phyloP scores from a whole-genome alignment of 1,140 invertebrate genomes.

The Sycophaga agraensis region DNA sequence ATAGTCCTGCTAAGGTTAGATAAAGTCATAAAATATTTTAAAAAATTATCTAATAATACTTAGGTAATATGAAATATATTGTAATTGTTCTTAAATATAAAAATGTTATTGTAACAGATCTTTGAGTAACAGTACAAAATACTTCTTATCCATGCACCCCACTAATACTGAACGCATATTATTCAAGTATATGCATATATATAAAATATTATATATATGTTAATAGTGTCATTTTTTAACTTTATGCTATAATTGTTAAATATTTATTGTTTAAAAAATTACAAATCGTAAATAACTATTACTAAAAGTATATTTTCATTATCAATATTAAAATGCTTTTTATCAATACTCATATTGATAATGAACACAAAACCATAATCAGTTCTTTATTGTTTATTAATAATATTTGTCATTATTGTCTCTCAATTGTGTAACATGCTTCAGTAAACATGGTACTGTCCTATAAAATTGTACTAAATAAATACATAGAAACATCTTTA shows the following conservation, averaged over 20 bases:
- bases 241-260: neutral
- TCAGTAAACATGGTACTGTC: neutral
- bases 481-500: slow-evolving; percentile 3
- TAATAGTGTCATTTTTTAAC: neutral
- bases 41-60: slow-evolving; percentile 20
- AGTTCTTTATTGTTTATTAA: slow-evolving; percentile 19
- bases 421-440: slow-evolving; percentile 2
- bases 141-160: slow-evolving; percentile 1
- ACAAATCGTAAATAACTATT: slow-evolving; percentile 9
- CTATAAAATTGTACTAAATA: slow-evolving; percentile 16
- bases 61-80: slow-evolving; percentile 7
- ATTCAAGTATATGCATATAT: too few relatives aligned
- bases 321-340: slow-evolving; percentile 19
- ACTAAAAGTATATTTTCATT: slow-evolving; percentile 15
- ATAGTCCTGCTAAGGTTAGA: neutral
- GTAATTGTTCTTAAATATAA: slow-evolving; percentile 3
- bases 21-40: too few relatives aligned
- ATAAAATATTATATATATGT: too few relatives aligned
- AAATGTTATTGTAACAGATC: slow-evolving; percentile 9
- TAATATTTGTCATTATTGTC: slow-evolving; percentile 1
- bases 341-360: slow-evolving; percentile 28
- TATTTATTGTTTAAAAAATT: neutral
- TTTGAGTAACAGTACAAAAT: slow-evolving; percentile 14
- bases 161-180: slow-evolving; percentile 20
- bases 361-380: slow-evolving; percentile 25